These are phyloP conservation scores for Tupaia tana DNA, from an alignment of 2,113 vertebrate species.

Conservation along the genomic window DNA sequence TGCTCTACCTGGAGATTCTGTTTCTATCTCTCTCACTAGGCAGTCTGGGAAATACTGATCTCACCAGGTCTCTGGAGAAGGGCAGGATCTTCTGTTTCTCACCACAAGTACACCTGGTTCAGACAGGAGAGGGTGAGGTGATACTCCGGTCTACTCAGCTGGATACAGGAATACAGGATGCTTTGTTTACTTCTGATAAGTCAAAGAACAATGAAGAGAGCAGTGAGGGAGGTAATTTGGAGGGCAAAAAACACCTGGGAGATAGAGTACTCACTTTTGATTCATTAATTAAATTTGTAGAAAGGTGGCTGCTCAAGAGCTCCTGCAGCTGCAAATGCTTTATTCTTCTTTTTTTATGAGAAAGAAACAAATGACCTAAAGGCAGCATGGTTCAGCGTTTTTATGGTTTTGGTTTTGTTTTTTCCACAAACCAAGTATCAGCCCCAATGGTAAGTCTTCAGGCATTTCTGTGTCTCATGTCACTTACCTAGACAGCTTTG, in stretches of 20 bases:
- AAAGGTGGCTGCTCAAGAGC: conserved; percentile 66
- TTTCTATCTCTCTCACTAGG: background rate
- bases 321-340: conserved; percentile 28
- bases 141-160: background rate
- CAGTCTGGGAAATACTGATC: background rate
- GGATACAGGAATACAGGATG: background rate
- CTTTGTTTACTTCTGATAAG: conserved; percentile 55
- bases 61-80: background rate
- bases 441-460: background rate
- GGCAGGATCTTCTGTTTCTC: background rate
- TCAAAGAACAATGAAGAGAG: conserved; percentile 47
- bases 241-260: conserved; percentile 73
- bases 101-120: background rate
- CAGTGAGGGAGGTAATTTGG: conserved; percentile 50
- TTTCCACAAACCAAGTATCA: conserved; percentile 28
- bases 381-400: background rate
- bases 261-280: conserved; percentile 40
- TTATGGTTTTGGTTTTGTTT: background rate
- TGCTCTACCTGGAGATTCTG: background rate
- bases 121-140: background rate
- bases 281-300: conserved; percentile 77
- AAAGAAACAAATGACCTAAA: conserved; percentile 43
- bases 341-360: conserved; percentile 1
- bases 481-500: background rate
- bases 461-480: background rate